These are phyloP conservation scores for Petrocephalus zakoni DNA, from an alignment of 2,113 vertebrate genomes.

Conservation along the genomic window DNA sequence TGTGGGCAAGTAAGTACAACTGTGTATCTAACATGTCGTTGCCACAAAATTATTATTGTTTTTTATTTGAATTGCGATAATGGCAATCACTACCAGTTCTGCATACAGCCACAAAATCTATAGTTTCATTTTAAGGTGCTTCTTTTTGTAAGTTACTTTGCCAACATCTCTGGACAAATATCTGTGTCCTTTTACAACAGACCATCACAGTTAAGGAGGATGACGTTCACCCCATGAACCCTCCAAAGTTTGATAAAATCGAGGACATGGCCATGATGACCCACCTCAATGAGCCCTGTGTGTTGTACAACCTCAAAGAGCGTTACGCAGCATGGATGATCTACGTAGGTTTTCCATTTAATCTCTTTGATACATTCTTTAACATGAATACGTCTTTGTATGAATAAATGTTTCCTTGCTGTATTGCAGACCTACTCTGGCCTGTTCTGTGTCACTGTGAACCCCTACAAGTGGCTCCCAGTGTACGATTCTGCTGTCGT, in stretches of 20 bases:
- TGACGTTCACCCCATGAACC: conserved; percentile 57
- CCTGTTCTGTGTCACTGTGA: conserved; percentile 27
- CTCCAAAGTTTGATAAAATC: conserved; percentile 67
- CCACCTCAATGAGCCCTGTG: conserved; percentile 63
- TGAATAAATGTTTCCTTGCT: not conserved
- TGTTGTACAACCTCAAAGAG: conserved; percentile 81
- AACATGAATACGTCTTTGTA: not conserved
- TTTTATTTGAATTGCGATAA: not conserved
- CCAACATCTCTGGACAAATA: not conserved
- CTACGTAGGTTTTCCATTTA: conserved; percentile 59
- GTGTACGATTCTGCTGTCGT: conserved; percentile 45
- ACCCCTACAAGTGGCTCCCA: conserved; percentile 66
- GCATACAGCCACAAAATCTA: not conserved
- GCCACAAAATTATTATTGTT: not conserved
- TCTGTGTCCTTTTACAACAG: not conserved
- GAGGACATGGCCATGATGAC: conserved; percentile 73
- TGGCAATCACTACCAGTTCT: not conserved
- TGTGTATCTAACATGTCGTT: not conserved
- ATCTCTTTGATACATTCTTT: not conserved
- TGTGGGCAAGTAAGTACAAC: conserved; percentile 58
- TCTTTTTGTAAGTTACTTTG: not conserved
- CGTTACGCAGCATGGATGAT: conserved; percentile 86
- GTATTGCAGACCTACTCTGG: not conserved
- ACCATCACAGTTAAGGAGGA: not conserved
- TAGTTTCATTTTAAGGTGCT: not conserved